Conservation (phyloP, 2,797 vertebrate genomes). For the Peromyscus nudipes region DNA sequence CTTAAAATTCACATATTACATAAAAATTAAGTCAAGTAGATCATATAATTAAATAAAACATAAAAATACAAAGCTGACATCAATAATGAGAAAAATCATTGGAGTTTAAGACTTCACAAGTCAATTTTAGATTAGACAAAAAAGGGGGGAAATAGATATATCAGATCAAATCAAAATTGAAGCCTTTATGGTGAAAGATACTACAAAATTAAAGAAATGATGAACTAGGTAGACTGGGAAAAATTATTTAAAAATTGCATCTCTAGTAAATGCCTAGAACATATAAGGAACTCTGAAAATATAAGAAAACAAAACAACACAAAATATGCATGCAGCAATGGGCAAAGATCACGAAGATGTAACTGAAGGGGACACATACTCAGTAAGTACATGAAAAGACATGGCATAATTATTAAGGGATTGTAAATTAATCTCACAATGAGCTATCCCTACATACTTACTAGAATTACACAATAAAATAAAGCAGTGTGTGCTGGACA, state of each 20-base stretch:
- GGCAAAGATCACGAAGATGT: background rate
- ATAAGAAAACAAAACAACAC: background rate
- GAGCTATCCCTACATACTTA: background rate
- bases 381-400: background rate
- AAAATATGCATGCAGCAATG: constrained; percentile 11
- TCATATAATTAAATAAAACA: background rate
- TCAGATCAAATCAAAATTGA: background rate
- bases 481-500: background rate
- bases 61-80: background rate
- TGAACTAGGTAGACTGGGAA: background rate
- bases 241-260: background rate
- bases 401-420: background rate
- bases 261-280: background rate
- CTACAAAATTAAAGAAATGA: background rate
- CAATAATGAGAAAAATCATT: background rate
- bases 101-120: background rate
- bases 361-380: background rate
- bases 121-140: background rate
- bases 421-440: background rate
- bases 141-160: background rate
- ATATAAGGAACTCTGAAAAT: background rate
- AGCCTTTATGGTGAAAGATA: background rate
- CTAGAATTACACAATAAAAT: background rate
- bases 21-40: background rate
- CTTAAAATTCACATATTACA: background rate